Percentiles rank a stretch among this genome's conserved stretches.
Conservation (phyloP, 2,888 invertebrate species). For the Leptinotarsa juncta region DNA sequence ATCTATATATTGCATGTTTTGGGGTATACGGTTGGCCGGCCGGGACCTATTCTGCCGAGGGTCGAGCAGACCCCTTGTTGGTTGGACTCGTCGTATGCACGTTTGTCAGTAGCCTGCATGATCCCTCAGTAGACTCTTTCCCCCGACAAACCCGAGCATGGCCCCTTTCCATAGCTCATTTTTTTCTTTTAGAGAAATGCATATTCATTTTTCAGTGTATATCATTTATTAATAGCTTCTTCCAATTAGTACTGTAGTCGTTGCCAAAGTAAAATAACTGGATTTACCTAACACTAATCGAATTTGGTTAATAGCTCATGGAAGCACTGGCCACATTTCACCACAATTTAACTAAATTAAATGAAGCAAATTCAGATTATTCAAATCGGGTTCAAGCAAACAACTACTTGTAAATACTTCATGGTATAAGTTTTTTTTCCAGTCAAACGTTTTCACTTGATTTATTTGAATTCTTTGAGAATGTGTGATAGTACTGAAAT, state of each 20-base stretch:
- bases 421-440: too few relatives aligned
- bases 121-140: constrained; percentile 45
- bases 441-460: too few relatives aligned
- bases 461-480: too few relatives aligned
- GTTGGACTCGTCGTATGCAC: constrained; percentile 59
- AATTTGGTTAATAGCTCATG: background rate
- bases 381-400: too few relatives aligned
- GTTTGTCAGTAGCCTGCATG: constrained; percentile 60
- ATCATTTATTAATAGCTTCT: constrained; percentile 8
- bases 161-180: constrained; percentile 28
- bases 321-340: background rate
- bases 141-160: constrained; percentile 39
- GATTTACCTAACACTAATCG: background rate
- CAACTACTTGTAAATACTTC: too few relatives aligned
- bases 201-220: constrained; percentile 1
- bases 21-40: constrained; percentile 65
- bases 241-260: constrained; percentile 17
- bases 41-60: constrained; percentile 67
- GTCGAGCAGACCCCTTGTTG: constrained; percentile 50
- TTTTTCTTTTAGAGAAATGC: constrained; percentile 7
- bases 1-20: constrained; percentile 60
- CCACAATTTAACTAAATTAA: background rate
- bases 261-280: background rate
- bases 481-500: too few relatives aligned
- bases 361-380: too few relatives aligned